A percentile compares a stretch with the other conserved stretches of the same genome.
Conservation (phyloP, 1,140 invertebrate species). For the Pteromalus puparum region DNA sequence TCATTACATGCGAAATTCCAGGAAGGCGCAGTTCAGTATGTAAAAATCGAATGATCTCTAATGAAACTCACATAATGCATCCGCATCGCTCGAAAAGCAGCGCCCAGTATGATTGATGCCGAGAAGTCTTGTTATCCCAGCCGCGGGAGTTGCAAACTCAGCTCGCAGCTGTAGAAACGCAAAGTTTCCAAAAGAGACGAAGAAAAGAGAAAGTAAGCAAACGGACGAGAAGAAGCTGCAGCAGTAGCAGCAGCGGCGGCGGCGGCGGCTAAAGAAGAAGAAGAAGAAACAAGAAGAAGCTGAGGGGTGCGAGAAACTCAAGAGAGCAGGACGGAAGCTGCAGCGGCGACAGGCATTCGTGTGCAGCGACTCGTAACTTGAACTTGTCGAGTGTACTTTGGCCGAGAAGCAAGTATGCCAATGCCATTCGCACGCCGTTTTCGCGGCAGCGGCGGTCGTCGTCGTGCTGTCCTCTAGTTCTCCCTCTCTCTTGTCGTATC, state of each 20-base stretch:
- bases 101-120: constrained; percentile 29
- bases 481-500: constrained; percentile 19
- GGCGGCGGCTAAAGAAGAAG: neutral
- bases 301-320: neutral
- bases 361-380: constrained; percentile 39
- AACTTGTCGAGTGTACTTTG: constrained; percentile 49
- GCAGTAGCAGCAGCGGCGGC: neutral
- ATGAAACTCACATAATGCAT: constrained; percentile 14
- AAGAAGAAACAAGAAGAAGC: constrained; percentile 15
- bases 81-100: neutral
- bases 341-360: neutral
- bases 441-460: constrained; percentile 44
- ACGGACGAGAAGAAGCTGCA: neutral
- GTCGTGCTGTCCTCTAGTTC: neutral
- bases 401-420: constrained; percentile 40
- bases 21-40: too few species aligned
- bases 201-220: neutral
- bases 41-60: neutral
- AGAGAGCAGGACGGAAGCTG: neutral
- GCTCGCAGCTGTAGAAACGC: neutral
- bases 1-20: too few species aligned
- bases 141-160: constrained; percentile 17
- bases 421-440: constrained; percentile 40
- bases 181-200: constrained; percentile 22
- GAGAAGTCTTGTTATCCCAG: constrained; percentile 33